Base-by-base conservation (phyloP, 1,140 invertebrate species). In the Drosophila teissieri region DNA sequence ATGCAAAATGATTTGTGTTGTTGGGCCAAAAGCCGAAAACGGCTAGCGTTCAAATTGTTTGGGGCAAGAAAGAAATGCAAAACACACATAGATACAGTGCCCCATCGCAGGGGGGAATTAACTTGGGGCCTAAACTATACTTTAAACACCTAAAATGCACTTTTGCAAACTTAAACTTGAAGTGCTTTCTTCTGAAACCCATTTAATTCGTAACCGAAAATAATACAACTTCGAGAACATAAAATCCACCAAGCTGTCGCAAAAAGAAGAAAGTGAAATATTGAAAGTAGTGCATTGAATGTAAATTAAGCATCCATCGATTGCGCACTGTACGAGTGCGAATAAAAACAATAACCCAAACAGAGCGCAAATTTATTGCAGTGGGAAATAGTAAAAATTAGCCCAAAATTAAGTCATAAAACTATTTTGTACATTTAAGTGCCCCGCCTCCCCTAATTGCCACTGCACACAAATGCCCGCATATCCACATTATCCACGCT, bases 391-490 rank as follows among this genome's bases (percentile, higher is more conserved):
- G 40, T 75, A 78, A 82, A 86, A 82, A 82, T 88, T 76, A 54
- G 61, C 48, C 57, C 62, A 82, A 86, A 88, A 88, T 88, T 82
- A 67, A 86, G 63, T 82, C 79, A 88, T 81, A 62, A 77, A 78
- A 65, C 53, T 73, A 73, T 75, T 72, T 72, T 72, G 68, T 72
- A 70, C 68, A 72, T 72, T 72, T 70, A 72, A 72, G 68, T 70
- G 62, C 15, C 46, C 48, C 46, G 24, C 53, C 55, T 24, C 27
- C 36, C 46, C 52, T 57, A 75, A 76, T 76, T 60, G 48, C 39
- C 61, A 45, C 15, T 62, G 56, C 39, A 31, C 31, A 31, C 27
- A 31, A 2, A 27, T 6, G 8, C 8, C 27, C 7, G 4, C 22
- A 24, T 4, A 24, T 4, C 24, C 24, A 24, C 24, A 24, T n/a